These are phyloP conservation scores for Myoxocephalus aenaeus DNA, from an alignment of 2,797 vertebrate species.

Conservation along the genomic window DNA sequence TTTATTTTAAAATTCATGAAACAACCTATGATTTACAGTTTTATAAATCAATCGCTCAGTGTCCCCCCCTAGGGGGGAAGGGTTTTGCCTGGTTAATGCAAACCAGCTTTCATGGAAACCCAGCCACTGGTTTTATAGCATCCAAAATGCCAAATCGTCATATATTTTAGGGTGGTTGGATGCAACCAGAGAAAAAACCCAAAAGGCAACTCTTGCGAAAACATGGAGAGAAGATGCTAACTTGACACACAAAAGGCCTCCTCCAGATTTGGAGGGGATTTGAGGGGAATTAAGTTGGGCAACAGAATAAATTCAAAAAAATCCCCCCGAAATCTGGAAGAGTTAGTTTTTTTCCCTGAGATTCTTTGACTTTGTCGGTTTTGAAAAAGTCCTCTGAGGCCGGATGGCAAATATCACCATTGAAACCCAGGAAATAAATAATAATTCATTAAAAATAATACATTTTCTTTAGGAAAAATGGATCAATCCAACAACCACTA, in stretches of 20 bases:
- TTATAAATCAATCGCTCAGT: too few species aligned
- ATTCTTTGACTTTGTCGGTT: background rate
- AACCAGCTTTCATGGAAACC: too few species aligned
- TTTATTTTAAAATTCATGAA: too few species aligned
- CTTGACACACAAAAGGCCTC: background rate
- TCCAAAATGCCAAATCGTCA: background rate
- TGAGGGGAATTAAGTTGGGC: background rate
- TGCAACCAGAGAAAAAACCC: background rate
- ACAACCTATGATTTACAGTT: too few species aligned
- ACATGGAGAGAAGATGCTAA: background rate
- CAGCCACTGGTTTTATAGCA: too few species aligned
- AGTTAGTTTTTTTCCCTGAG: background rate
- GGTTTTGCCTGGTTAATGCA: too few species aligned
- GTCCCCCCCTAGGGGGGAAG: too few species aligned
- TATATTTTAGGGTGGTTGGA: background rate
- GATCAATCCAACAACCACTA: too few species aligned
- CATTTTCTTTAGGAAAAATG: too few species aligned
- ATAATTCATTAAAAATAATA: too few species aligned
- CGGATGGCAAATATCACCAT: background rate
- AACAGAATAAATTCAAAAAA: background rate
- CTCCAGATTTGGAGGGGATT: background rate
- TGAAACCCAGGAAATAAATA: background rate
- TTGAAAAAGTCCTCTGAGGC: background rate
- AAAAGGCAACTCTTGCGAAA: background rate
- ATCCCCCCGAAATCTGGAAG: background rate